Percentiles rank a stretch among this genome's conserved stretches.
These are phyloP conservation scores for Ailuropoda melanoleuca DNA, from an alignment of 2,113 vertebrate species.

Conservation along the genomic window DNA sequence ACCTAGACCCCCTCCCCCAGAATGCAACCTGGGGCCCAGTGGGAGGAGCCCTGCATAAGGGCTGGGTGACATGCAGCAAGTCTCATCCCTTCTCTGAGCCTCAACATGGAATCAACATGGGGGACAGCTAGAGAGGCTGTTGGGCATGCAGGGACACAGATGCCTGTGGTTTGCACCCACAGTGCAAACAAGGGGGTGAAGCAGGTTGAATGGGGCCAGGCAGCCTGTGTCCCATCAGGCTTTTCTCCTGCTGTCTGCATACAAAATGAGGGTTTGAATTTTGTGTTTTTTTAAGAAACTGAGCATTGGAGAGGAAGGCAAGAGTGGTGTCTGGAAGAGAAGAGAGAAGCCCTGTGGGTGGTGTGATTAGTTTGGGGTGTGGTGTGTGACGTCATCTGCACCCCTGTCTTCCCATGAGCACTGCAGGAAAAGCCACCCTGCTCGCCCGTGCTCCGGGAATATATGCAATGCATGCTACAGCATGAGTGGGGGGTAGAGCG, in stretches of 20 bases:
- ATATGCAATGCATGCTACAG: rapidly evolving
- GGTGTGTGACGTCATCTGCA: not conserved
- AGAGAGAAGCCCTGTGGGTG: not conserved
- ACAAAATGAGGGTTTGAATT: not conserved
- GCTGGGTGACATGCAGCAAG: not conserved
- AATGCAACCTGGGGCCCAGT: not conserved
- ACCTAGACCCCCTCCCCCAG: not conserved
- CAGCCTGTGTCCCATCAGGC: not conserved
- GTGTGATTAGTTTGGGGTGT: not conserved
- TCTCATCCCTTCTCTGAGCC: not conserved
- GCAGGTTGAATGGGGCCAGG: too few relatives aligned
- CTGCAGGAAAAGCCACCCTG: not conserved
- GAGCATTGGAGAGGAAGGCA: not conserved
- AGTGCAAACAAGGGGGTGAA: not conserved
- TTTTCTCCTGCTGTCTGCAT: not conserved
- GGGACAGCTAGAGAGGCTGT: not conserved
- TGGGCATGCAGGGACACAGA: not conserved
- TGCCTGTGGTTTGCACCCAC: not conserved
- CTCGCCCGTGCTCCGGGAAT: not conserved
- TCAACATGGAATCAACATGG: not conserved
- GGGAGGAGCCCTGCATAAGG: not conserved
- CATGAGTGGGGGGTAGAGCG: rapidly evolving
- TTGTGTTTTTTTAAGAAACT: not conserved
- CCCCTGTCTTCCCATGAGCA: not conserved
- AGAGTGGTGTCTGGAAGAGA: not conserved